phyloP scores from a whole-genome alignment of 2,888 invertebrate species.

The Amiota communis region DNA sequence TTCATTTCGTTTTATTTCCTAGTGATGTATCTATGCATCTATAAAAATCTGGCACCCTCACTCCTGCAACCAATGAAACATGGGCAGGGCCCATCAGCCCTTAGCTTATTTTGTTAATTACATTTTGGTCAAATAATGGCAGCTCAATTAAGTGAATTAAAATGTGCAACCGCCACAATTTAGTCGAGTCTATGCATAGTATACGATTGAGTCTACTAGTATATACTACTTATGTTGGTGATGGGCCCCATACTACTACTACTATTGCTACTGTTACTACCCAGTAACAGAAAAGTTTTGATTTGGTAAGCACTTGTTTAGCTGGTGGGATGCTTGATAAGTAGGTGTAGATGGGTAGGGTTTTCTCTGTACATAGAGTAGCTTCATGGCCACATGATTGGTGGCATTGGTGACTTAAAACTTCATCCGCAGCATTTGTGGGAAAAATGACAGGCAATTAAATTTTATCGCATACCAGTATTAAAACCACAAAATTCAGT shows the following conservation, averaged over 20 bases:
- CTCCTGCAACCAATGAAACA: constrained; percentile 31
- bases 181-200: constrained; percentile 34
- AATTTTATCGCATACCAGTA: constrained; percentile 49
- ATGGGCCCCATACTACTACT: too few relatives aligned
- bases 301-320: too few relatives aligned
- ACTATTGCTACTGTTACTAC: too few relatives aligned
- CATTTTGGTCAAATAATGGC: constrained; percentile 71
- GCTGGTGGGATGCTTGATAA: too few relatives aligned
- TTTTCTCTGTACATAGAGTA: too few relatives aligned
- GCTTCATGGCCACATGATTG: too few relatives aligned
- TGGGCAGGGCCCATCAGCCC: constrained; percentile 4
- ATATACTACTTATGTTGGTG: too few relatives aligned
- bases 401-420: too few relatives aligned
- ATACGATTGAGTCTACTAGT: too few relatives aligned
- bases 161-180: constrained; percentile 49
- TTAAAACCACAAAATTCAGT: constrained; percentile 25
- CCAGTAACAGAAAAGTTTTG: too few relatives aligned
- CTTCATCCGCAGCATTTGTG: background rate
- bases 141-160: constrained; percentile 70
- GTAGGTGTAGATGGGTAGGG: too few relatives aligned
- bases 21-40: constrained; percentile 4
- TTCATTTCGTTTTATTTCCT: background rate
- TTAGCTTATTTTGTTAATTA: constrained; percentile 64
- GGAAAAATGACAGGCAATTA: constrained; percentile 60
- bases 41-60: background rate